Conservation (phyloP, 2,888 invertebrate genomes). For the Brenthis hecate region DNA sequence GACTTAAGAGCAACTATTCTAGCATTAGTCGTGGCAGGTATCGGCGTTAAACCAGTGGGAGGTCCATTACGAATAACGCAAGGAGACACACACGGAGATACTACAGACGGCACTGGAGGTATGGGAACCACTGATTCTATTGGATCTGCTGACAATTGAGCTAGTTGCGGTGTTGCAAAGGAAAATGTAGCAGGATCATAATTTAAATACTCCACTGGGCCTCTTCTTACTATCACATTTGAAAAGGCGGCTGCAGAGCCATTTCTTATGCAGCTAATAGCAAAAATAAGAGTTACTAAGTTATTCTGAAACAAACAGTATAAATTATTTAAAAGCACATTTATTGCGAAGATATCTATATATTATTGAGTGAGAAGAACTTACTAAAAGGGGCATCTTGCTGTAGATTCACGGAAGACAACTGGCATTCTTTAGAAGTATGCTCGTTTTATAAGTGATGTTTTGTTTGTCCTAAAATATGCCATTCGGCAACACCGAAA, state of each 20-base stretch:
- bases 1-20: constrained; percentile 59
- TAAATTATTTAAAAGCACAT: constrained; percentile 23
- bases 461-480: constrained; percentile 73
- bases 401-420: constrained; percentile 66
- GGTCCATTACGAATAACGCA: constrained; percentile 58
- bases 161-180: constrained; percentile 49
- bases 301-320: constrained; percentile 54
- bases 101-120: constrained; percentile 48
- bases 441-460: constrained; percentile 69
- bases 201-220: constrained; percentile 56
- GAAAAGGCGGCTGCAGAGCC: constrained; percentile 59
- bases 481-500: constrained; percentile 77
- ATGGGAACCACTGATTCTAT: constrained; percentile 49
- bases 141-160: constrained; percentile 54
- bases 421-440: constrained; percentile 72
- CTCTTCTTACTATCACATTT: constrained; percentile 65
- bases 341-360: constrained; percentile 8
- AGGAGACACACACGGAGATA: constrained; percentile 62
- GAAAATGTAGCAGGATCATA: constrained; percentile 57
- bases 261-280: constrained; percentile 45
- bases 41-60: constrained; percentile 49
- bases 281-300: constrained; percentile 46
- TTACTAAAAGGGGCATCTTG: constrained; percentile 76
- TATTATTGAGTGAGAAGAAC: constrained; percentile 43
- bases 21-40: constrained; percentile 48